Base-by-base conservation (phyloP, 1,140 invertebrate species). In the Monochamus saltuarius region DNA sequence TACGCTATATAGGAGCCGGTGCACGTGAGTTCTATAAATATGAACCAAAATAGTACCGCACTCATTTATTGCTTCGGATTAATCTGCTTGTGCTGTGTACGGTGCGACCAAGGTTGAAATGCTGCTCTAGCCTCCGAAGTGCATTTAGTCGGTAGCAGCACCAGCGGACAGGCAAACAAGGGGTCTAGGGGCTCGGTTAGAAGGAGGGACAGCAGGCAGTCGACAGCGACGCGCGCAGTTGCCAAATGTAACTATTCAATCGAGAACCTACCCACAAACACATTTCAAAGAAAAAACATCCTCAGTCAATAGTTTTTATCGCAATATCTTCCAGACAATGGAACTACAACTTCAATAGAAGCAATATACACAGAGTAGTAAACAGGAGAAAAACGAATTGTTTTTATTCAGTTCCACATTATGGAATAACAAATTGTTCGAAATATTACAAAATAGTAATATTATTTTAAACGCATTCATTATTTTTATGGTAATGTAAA, bases 1-100 rank as follows among this genome's bases (percentile, higher is more conserved):
- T 29, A 29, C 22, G 53, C 8, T 10, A n/a, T n/a, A n/a, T n/a
- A 46, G 22, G 14, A 14, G 43, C 14, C 39, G 39, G 22, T 42
- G 36, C 53, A 55, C 53, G 51, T 55, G 53, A 55, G 42, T 45
- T 53, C 53, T 55, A 55, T 22, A 55, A 55, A 55, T 55, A 55
- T 29, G 14, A 55, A 55, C 29, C 53, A 55, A 55, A 55, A 55
- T 45, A 55, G 40, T 43, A 37, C 29, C 29, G 8, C 11, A 38
- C n/a, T 16, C 9, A 16, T 47, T 16, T 22, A 13, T 34, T 10
- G 11, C 35, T 34, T 36, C 6, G 34, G 34, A 35, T 11, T 36
- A 1, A 4, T 50, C n/a, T 22, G 19, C 7, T 11, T 19, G 14
- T 36, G 17, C 22, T 11, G 11, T 38, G 37, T 8, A 38, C 43